Conservation (phyloP, 2,888 invertebrate genomes). For the Luffia ferchaultella region DNA sequence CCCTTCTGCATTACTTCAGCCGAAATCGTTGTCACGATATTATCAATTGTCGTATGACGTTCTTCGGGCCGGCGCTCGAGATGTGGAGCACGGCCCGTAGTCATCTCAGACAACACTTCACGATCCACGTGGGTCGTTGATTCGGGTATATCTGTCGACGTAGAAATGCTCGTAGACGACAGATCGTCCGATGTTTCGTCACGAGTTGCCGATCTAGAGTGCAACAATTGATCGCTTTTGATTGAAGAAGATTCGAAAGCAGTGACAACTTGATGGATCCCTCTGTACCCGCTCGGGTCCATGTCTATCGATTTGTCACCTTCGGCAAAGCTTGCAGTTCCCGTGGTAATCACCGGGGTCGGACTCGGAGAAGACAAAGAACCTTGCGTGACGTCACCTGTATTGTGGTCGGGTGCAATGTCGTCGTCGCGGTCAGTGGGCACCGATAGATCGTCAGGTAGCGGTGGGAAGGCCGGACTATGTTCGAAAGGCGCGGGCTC, state of each 20-base stretch:
- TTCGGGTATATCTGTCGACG: constrained; percentile 16
- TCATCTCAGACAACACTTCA: neutral
- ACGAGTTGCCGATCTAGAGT: neutral
- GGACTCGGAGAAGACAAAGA: constrained; percentile 20
- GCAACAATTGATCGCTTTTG: neutral
- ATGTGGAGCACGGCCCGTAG: neutral
- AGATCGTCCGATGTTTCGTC: neutral
- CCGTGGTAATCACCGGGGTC: constrained; percentile 16
- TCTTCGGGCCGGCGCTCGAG: neutral
- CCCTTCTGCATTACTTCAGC: too few relatives aligned
- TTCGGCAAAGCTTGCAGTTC: constrained; percentile 9
- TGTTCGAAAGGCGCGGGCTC: constrained; percentile 40
- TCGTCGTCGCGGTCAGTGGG: constrained; percentile 49
- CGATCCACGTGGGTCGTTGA: neutral
- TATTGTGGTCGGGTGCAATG: constrained; percentile 34
- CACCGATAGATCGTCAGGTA: constrained; percentile 51
- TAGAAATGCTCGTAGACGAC: constrained; percentile 18
- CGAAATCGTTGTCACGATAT: neutral
- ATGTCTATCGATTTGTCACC: constrained; percentile 23
- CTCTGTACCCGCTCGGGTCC: constrained; percentile 19
- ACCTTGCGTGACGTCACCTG: constrained; percentile 28
- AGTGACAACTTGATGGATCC: neutral
- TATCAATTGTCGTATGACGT: neutral
- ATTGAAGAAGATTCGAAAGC: neutral
- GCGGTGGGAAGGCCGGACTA: constrained; percentile 54